Evolutionary conservation across 2,888 invertebrate species (phyloP), one percentile per base, ranked within the genome.

Genomic region (Eulithis testata): DNA sequence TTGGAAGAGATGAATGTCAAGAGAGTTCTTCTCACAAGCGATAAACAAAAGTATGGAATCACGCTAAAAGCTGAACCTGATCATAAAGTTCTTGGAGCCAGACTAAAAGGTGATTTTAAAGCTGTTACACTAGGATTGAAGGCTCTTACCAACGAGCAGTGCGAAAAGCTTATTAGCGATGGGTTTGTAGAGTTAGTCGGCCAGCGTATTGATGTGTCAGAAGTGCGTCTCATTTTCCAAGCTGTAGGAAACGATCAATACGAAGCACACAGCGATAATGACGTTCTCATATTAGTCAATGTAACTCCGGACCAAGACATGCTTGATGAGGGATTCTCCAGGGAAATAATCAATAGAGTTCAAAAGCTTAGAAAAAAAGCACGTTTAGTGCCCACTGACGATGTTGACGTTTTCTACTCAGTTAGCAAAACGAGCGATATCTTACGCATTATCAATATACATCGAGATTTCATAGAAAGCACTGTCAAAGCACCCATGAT

Each of bases 331-430:
- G 99, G 99, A 8, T 94, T 97, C 70, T 97, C 99, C 0, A 95
- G 99, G 66, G 99, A 99, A 91, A 96, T 99, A 31, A 97, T 99
- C 66, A 99, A 99, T 85, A 95, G 99, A 63, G 95, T 99, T 40
- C 99, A 99, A 85, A 99, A 98, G 86, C 93, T 99, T 11, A 94
- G 99, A 66, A 99, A 99, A 89, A 98, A 98, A 90, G 98, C 97
- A 0, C 96, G 97, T 78, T 94, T 99, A 44, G 96, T 98, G 27
- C 99, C 99, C 0, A 96, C 98, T 0, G 99, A 99, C 89, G 96
- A 96, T 69, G 97, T 99, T 5, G 94, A 95, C 50, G 96, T 98
- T 11, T 98, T 95, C 86, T 98, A 96, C 81, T 90, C 94, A 36
- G 94, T 96, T 0, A 91, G 88, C 52, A 95, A 94, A 66, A 73